Evolutionary conservation across 2,113 vertebrate genomes (phyloP), one percentile per base, ranked within the genome.

Genomic region (Neolamprologus devosi): DNA sequence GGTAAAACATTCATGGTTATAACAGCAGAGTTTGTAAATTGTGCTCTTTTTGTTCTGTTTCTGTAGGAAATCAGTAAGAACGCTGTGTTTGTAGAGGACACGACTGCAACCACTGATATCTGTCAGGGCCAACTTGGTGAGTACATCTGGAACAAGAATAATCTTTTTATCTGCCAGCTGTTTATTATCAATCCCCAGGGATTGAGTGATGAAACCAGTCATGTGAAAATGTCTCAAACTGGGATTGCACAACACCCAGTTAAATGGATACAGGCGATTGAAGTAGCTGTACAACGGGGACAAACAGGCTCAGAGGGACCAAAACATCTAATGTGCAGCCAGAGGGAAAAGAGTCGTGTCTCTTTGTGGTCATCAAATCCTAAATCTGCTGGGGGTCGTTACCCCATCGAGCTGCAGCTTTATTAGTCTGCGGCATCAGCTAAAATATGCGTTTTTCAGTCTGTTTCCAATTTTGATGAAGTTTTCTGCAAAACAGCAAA

Each of bases 101-200:
- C 95, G 1, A 96, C 83, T 16, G 94, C 94, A 49, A 97, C 96
- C 82, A 97, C 96, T 2, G 97, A 97, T 81, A 97, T 97, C 85
- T 97, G 97, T 80, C 97, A 97, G 89, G 97, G 97, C 49, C 96
- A 96, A 78, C 96, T 97, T 73, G 97, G 97, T 97, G 86, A 96
- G 95, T 93, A 30, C 35, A 49, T 70, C 42, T 81, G 10, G n/a
- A 79, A 79, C 54, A 47, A 9, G 3, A 40, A 21, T 49, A n/a
- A 80, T 54, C 54, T 55, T 9, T 19, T 23, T 65, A 33, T 45
- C 13, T 83, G 12, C 12, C 14, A 17, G 9, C 17, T 47, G 49
- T 9, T 83, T 40, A 55, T 47, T 79, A 9, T 5, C 8, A 14
- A n/a, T 58, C 35, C 30, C n/a, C 12, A 9, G 7, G 35, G 11